Evolutionary conservation across 2,113 vertebrate genomes (phyloP), one percentile per base, ranked within the genome.

Genomic region (Rhadina sibilatrix): DNA sequence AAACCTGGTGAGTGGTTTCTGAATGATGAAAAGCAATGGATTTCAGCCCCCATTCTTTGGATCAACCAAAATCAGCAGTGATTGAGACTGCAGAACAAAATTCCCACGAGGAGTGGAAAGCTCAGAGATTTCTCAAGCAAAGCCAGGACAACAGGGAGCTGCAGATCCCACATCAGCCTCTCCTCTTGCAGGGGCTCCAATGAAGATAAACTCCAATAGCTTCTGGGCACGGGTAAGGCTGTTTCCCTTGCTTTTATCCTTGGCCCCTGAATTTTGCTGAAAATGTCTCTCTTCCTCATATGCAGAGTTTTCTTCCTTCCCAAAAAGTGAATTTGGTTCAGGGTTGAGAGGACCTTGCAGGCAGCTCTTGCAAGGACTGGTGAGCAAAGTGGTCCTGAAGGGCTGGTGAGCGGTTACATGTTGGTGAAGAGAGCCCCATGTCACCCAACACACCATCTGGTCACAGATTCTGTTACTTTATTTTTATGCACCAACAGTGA

Each of bases 361-460:
- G 75, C 38, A 86, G 69, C 37, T 86, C 57, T 56, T 53, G n/a
- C 50, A 92, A 83, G 77, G 65, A 17, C 69, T 75, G 60, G 37
- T 83, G 88, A 53, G 56, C 15, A 7, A 61, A 88, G 46, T 5
- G 5, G 35, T 81, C 54, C 83, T 59, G 70, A 74, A 89, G 87
- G 79, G 78, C 75, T 94, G 90, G 35, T 88, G 77, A 93, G 68
- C 68, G 76, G 61, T 94, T 81, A 53, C 47, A 15, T 63, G 72
- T 72, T 93, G 87, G 69, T 96, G 92, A 92, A 93, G 93, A 97
- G 79, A 88, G 66, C 71, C 84, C 92, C 24, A 40, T 94, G 95
- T 46, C 78, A 97, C 80, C 89, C 96, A 95, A 94, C 78, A 87
- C 93, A 79, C 97, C 95, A 97, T 97, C 96, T 98, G 97, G 93